phyloP scores from a whole-genome alignment of 2,113 vertebrate genomes.

The Chloropsis cyanopogon region DNA sequence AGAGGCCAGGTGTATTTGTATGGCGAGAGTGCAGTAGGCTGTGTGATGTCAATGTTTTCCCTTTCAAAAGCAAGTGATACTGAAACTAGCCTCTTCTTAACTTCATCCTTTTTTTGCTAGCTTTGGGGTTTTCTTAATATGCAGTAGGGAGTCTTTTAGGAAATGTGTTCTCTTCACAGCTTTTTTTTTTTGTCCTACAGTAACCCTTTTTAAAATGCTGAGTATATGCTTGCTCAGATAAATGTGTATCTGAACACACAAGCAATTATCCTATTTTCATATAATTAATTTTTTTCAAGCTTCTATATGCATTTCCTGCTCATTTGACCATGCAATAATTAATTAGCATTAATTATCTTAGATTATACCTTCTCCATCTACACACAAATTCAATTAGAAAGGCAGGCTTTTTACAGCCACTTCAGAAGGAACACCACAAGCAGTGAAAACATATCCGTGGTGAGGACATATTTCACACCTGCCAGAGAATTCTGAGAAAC shows the following conservation, averaged over 20 bases:
- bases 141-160: conserved; percentile 19
- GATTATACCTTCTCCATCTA: conserved; percentile 67
- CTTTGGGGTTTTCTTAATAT: neutral
- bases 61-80: conserved; percentile 15
- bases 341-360: conserved; percentile 77
- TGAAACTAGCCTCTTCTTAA: conserved; percentile 29
- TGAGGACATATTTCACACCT: neutral
- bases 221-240: conserved; percentile 45
- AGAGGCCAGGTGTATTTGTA: neutral
- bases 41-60: neutral
- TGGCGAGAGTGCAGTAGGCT: neutral
- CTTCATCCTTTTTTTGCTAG: conserved; percentile 17
- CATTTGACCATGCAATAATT: conserved; percentile 77
- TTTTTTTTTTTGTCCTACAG: conserved; percentile 10
- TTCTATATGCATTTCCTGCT: conserved; percentile 71
- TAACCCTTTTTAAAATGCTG: conserved; percentile 53
- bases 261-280: conserved; percentile 71
- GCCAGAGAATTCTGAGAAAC: conserved; percentile 38
- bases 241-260: conserved; percentile 63
- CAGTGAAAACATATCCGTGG: neutral
- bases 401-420: conserved; percentile 42
- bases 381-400: conserved; percentile 60
- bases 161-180: conserved; percentile 31
- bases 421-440: conserved; percentile 36
- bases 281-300: conserved; percentile 71